Conservation (phyloP, 2,113 vertebrate species). For the Picathartes gymnocephalus region DNA sequence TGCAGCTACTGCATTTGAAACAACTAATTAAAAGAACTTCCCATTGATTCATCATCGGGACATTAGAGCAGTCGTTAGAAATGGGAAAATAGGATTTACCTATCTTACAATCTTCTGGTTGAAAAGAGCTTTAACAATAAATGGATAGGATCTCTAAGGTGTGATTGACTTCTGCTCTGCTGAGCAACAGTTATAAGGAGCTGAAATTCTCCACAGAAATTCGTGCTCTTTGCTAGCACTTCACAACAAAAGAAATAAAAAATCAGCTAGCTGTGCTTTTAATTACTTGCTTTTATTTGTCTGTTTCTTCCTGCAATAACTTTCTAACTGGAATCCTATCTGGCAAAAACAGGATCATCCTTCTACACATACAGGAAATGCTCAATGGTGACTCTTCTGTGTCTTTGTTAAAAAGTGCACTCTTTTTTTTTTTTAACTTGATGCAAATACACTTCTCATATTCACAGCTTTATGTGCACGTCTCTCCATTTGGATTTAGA, state of each 20-base stretch:
- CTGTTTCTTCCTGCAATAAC: neutral
- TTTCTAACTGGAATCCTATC: neutral
- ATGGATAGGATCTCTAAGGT: neutral
- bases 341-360: neutral
- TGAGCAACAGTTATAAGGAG: neutral
- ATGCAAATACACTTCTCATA: neutral
- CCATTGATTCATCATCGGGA: conserved; percentile 14
- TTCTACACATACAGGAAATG: neutral
- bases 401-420: neutral
- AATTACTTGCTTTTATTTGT: neutral
- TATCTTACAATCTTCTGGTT: neutral
- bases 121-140: neutral
- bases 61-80: neutral
- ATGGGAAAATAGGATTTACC: neutral
- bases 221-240: neutral
- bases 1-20: conserved; percentile 17
- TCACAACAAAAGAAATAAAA: neutral
- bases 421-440: no score
- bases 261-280: neutral
- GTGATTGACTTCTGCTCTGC: neutral
- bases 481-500: neutral
- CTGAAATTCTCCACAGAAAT: neutral
- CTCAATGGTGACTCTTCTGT: neutral
- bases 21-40: conserved; percentile 10
- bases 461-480: neutral